Base-by-base conservation (phyloP, 2,797 vertebrate genomes). In the Liparis tanakae region DNA sequence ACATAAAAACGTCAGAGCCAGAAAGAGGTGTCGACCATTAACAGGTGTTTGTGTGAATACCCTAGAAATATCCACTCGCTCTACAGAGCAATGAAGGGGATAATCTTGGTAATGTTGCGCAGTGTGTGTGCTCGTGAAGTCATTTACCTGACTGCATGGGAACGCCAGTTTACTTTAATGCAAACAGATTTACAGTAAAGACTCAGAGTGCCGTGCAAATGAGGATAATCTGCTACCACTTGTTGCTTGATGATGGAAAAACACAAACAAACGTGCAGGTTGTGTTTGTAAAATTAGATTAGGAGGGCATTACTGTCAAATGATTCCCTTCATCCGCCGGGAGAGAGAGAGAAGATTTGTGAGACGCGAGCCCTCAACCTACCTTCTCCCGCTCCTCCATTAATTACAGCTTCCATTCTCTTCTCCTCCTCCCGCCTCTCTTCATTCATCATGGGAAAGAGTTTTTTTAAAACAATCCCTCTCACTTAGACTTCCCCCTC, bases 401-500 rank as follows among this genome's bases (percentile, higher is more conserved):
- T 90, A 91, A 90, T 90, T 89, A 87, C 79, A 68, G 66, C 78
- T 83, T 83, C 82, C 55, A 10, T 25, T 74, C 48, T 61, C 51
- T 41, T 63, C 70, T 65, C 68, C 12, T 20, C 80, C 83, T 78
- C 79, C 85, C 71, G 79, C 78, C 71, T 82, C 71, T 87, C 78
- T 1, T 88, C 85, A 72, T 87, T 86, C 73, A 82, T 88, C 87
- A 83, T 34, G 9, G 56, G 55, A 66, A 59, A 74, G 60, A 72
- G 71, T 69, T 81, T 85, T 86, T 90, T 84, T 86, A 85, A 90
- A 83, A 87, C 85, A 91, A 75, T 80, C 67, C 57, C 66, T 70
- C 22, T 72, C 59, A 20, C 63, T 55, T 70, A 2, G 17, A 39
- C 72, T 7, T 41, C 44, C 48, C 15, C 9, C 25, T 13, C 39